Conservation (phyloP, 2,797 vertebrate genomes). For the Podarcis siculus region DNA sequence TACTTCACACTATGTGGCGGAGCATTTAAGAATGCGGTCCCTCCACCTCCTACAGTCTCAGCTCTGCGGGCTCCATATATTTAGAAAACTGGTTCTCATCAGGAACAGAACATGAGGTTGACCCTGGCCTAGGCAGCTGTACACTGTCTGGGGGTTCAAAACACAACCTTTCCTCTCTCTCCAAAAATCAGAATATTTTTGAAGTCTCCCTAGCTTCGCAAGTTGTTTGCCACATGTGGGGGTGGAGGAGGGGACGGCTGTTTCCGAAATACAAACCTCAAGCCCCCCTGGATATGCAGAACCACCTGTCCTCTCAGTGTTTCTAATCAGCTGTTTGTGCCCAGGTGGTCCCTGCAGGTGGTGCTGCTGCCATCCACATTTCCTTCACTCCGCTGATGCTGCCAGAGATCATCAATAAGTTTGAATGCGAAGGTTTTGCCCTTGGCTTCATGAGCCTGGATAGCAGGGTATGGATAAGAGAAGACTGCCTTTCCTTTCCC, state of each 20-base stretch:
- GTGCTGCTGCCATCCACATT: conserved; percentile 79
- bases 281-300: neutral
- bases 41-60: no score
- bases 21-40: no score
- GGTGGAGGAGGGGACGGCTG: no score
- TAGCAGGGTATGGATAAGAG: conserved; percentile 77
- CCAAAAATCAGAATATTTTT: neutral
- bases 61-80: no score
- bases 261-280: neutral
- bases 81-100: no score
- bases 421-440: conserved; percentile 77
- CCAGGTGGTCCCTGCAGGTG: conserved; percentile 88
- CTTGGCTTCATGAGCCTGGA: conserved; percentile 91
- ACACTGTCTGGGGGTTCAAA: no score
- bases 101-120: no score
- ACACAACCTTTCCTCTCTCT: no score
- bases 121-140: no score
- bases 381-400: conserved; percentile 88
- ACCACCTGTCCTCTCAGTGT: no score
- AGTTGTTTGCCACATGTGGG: neutral
- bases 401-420: conserved; percentile 63
- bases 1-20: no score
- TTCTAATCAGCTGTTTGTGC: neutral
- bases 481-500: neutral
- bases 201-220: neutral